A percentile compares a stretch with the other conserved stretches of the same genome.
These are phyloP conservation scores for Poeciliopsis prolifica DNA, from an alignment of 2,113 vertebrate species.

Conservation along the genomic window DNA sequence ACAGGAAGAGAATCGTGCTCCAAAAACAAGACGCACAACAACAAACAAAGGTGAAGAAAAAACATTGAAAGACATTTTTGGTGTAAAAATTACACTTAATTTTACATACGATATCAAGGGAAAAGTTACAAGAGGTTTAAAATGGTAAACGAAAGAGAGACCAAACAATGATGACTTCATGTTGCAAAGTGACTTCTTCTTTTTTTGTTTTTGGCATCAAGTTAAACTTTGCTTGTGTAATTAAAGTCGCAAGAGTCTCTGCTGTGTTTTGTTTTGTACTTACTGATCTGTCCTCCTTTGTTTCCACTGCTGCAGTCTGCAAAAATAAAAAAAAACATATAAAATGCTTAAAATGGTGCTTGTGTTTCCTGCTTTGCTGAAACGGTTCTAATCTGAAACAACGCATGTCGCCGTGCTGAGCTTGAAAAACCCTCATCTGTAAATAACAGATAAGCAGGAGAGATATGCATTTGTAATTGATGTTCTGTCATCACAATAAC, in stretches of 20 bases:
- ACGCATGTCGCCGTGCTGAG: slow-evolving; percentile 51
- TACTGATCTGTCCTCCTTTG: slow-evolving; percentile 40
- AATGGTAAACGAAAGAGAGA: not conserved
- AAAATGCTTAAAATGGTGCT: slow-evolving; percentile 45
- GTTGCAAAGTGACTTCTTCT: not conserved
- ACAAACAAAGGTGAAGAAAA: not conserved
- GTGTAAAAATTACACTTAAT: not conserved
- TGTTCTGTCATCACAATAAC: slow-evolving; percentile 68
- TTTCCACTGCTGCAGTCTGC: slow-evolving; percentile 31
- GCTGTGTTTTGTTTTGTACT: slow-evolving; percentile 36
- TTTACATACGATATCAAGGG: not conserved
- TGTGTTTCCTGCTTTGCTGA: slow-evolving; percentile 49
- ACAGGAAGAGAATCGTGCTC: not conserved
- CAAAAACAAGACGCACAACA: slow-evolving; percentile 1
- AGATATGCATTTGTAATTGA: slow-evolving; percentile 60
- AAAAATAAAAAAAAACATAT: not conserved
- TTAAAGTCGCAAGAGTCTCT: slow-evolving; percentile 41
- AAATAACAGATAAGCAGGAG: slow-evolving; percentile 50
- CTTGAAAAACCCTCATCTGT: slow-evolving; percentile 55
- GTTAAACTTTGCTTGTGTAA: slow-evolving; percentile 43
- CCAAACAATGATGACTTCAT: not conserved
- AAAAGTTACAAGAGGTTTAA: not conserved
- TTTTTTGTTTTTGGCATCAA: slow-evolving; percentile 31
- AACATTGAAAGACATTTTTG: not conserved
- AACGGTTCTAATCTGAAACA: slow-evolving; percentile 53